A percentile compares a stretch with the other conserved stretches of the same genome.
Evolutionary conservation across 2,888 invertebrate species (phyloP).

Genomic region (Drosophila recens): DNA sequence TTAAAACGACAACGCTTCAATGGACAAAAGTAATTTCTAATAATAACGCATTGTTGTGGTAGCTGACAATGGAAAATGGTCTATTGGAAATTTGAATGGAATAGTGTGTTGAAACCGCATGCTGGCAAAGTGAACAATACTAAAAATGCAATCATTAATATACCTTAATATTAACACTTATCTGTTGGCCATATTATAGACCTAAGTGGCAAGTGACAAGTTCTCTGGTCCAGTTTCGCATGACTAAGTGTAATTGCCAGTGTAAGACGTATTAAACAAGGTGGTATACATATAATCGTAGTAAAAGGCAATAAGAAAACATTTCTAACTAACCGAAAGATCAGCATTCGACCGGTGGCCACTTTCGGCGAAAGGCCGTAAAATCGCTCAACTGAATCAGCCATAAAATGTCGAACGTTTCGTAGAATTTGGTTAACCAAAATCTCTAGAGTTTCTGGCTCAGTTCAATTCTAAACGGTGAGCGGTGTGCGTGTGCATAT

Average conservation of each 20-base stretch:
- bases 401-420: slow-evolving; percentile 72
- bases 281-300: slow-evolving; percentile 5
- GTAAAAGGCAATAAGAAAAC: slow-evolving; percentile 58
- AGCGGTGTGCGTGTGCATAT: slow-evolving; percentile 43
- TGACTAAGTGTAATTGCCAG: slow-evolving; percentile 33
- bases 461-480: slow-evolving; percentile 71
- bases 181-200: slow-evolving; percentile 35
- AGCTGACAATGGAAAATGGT: neutral
- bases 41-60: neutral
- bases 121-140: neutral
- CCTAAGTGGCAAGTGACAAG: slow-evolving; percentile 30
- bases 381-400: slow-evolving; percentile 74
- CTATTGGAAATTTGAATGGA: slow-evolving; percentile 5
- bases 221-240: slow-evolving; percentile 44
- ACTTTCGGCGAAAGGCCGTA: slow-evolving; percentile 73
- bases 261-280: slow-evolving; percentile 5
- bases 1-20: slow-evolving; percentile 46
- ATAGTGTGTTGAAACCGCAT: slow-evolving; percentile 8
- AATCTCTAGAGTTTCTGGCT: slow-evolving; percentile 33
- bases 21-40: slow-evolving; percentile 13
- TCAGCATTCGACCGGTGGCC: slow-evolving; percentile 38
- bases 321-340: slow-evolving; percentile 37
- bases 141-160: slow-evolving; percentile 18
- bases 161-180: slow-evolving; percentile 5
- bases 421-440: slow-evolving; percentile 58